Base-by-base conservation (phyloP, 2,888 invertebrate species). In the Oxyteleia sp. region DNA sequence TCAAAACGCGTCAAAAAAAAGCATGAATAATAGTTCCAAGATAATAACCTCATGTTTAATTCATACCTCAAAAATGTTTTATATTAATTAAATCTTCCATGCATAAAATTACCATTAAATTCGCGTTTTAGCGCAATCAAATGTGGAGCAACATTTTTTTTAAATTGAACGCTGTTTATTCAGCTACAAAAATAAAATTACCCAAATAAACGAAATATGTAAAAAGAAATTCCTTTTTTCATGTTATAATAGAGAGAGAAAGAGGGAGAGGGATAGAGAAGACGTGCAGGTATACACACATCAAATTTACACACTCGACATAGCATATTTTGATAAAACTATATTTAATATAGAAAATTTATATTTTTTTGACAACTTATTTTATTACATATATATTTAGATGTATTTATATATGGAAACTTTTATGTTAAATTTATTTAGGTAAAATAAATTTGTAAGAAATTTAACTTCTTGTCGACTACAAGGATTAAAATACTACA, bases 41-140 rank as follows among this genome's bases (percentile, higher is more conserved):
- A 80, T 80, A 72, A 72, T 72, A 55, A 51, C 8, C 79, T 72
- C 79, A 80, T 80, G 64, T 80, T 72, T 80, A 80, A 80, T 80
- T 80, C 72, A 80, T 80, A 47, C 7, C 23, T 43, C 13, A 66
- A 78, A 80, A 80, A 59, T 79, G 64, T 64, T 71, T 79, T 71
- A 57, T 71, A 79, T 71, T 79, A 71, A 79, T 71, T 79, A 79
- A 79, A 79, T 79, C 71, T 71, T 71, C 45, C 23, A 79, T 79
- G 79, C 71, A 79, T 79, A 79, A 71, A 79, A 79, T 79, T 79
- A 64, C 38, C 68, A 79, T 79, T 79, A 74, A 53, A 79, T 43
- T 64, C 57, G 26, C 71, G 13, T 29, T 64, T 51, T 18, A 47
- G 18, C n/a, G 29, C 47, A 45, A 61, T 78, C 66, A 26, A 63